Base-by-base conservation (phyloP, 2,113 vertebrate genomes). In the Perca flavescens region DNA sequence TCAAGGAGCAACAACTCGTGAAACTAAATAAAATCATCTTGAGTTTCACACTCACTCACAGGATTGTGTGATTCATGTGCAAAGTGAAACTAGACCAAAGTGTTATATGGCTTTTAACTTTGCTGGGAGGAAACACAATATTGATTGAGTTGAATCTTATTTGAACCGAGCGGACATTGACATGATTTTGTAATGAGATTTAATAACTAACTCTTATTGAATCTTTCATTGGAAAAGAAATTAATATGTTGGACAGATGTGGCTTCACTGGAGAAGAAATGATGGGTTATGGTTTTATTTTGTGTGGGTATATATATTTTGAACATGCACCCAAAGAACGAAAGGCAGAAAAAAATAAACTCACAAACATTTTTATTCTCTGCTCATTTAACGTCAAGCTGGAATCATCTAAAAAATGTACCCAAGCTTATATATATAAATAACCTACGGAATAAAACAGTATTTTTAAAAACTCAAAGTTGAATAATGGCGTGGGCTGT, bases 91-190 rank as follows among this genome's bases (percentile, higher is more conserved):
- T 80, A 11, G 22, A 67, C 13, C 11, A 31, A 58, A 69, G 73
- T 60, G 74, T 89, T 87, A 92, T 90, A 89, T 14, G 61, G 80
- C 86, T 92, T 91, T 91, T 87, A 86, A 72, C 64, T 73, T 60
- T 47, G n/a, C 34, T 82, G 34, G n/a, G 52, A 46, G 54, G 53
- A 77, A 77, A 62, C 68, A n/a, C 61, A 69, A 68, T 68, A 31
- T 2, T 14, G 21, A 53, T 50, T 70, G 10, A 28, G 19, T 15
- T 63, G 21, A 61, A 34, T 67, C 52, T n/a, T 17, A 71, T 67
- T n/a, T 50, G 25, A 54, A 54, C 10, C 16, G 16, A n/a, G 36
- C 10, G 25, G 76, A 78, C 40, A 15, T 14, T 54, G 6, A n/a
- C 12, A 5, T 77, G 25, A 47, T 57, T 85, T 77, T 43, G 4